A percentile compares a stretch with the other conserved stretches of the same genome.
Evolutionary conservation across 92 coral and sea anemone genomes (phyloP).

Genomic region (Virgularia gustaviana): DNA sequence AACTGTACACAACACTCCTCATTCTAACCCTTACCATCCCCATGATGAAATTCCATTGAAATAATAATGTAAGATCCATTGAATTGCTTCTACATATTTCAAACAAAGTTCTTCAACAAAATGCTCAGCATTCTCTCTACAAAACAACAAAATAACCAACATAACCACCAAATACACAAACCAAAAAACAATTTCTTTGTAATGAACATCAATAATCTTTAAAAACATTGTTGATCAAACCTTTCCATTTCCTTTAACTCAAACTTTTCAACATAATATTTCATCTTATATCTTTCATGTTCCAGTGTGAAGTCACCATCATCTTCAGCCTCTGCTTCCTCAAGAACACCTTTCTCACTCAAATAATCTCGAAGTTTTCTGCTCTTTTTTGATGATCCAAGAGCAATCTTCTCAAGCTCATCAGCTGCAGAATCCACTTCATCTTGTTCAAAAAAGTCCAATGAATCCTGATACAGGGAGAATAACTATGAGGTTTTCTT

Average conservation of each 20-base stretch:
- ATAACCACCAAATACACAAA: not conserved
- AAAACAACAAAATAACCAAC: constrained; percentile 10
- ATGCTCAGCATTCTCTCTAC: no score
- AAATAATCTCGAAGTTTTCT: constrained; percentile 41
- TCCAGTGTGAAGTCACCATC: constrained; percentile 82
- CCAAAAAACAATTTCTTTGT: not conserved
- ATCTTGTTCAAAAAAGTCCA: not conserved
- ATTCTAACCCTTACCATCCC: constrained; percentile 88
- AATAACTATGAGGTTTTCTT: no score
- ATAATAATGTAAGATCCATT: constrained; percentile 92
- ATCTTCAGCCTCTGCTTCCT: constrained; percentile 52
- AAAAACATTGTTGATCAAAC: constrained; percentile 35
- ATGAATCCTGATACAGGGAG: not conserved
- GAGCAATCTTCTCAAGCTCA: constrained; percentile 60
- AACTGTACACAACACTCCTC: not conserved
- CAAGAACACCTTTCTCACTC: constrained; percentile 32
- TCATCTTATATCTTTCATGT: constrained; percentile 78
- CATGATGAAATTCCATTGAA: constrained; percentile 93
- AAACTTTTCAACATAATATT: constrained; percentile 80
- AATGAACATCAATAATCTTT: not conserved
- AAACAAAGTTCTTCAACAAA: constrained; percentile 59
- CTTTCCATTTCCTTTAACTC: constrained; percentile 64
- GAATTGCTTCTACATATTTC: constrained; percentile 87
- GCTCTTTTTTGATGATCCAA: constrained; percentile 7
- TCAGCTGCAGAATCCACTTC: not conserved